A percentile compares a stretch with the other conserved stretches of the same genome.
phyloP scores from a whole-genome alignment of 2,113 vertebrate genomes.

The Eretmochelys imbricata region DNA sequence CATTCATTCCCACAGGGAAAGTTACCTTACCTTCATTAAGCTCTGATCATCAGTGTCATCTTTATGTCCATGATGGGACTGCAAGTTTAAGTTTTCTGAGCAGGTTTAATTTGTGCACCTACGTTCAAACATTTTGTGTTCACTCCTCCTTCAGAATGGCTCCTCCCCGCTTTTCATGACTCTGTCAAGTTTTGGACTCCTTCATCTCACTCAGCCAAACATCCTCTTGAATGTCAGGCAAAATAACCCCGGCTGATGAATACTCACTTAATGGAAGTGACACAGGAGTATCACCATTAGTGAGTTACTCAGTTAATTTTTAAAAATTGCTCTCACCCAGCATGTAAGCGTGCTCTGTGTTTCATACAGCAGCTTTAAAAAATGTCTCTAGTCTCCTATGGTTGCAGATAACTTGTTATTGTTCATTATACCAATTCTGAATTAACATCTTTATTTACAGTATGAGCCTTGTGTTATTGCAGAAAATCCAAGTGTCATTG shows the following conservation, averaged over 20 bases:
- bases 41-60: neutral
- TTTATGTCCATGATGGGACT: neutral
- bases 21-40: neutral
- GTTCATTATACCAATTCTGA: neutral
- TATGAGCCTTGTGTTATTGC: neutral
- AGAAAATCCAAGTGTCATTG: neutral
- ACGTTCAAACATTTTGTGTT: neutral
- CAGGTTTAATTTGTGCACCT: neutral
- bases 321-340: neutral
- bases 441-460: neutral
- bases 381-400: neutral
- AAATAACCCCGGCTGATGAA: neutral
- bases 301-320: constrained; percentile 4
- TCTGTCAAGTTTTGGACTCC: neutral
- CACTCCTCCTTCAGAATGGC: neutral
- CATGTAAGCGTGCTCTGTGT: neutral
- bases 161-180: neutral
- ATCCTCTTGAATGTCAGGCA: neutral
- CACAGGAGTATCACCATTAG: neutral
- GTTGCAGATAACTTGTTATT: neutral
- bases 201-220: neutral
- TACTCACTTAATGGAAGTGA: neutral
- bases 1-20: neutral
- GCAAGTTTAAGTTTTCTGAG: neutral
- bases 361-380: neutral